Conservation (phyloP, 2,888 invertebrate genomes). For the Ophioninae sp. region DNA sequence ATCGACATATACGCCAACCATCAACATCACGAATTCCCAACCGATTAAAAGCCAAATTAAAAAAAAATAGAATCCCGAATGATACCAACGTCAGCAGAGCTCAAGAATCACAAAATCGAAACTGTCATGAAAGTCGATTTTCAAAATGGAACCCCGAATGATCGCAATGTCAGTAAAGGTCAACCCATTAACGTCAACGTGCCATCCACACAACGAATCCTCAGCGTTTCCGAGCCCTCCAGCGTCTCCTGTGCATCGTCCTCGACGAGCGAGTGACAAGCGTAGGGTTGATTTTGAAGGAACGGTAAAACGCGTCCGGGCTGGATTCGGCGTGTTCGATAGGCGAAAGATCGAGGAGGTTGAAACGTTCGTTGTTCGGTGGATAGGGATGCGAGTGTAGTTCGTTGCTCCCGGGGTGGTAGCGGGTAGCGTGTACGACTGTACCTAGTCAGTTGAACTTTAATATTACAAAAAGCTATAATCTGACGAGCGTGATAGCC, state of each 20-base stretch:
- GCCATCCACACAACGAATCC: background rate
- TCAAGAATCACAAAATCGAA: no score
- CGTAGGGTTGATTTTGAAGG: background rate
- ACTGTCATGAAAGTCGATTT: no score
- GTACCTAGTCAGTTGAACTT: constrained; percentile 68
- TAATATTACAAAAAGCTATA: constrained; percentile 78
- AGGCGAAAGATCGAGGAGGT: background rate
- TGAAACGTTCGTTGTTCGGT: constrained; percentile 24
- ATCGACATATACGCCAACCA: no score
- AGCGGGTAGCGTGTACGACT: constrained; percentile 53
- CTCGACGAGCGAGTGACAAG: background rate
- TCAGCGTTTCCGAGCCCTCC: background rate
- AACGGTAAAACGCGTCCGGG: background rate
- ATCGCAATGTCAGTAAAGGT: background rate
- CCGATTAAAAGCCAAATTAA: no score
- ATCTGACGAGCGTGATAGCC: constrained; percentile 76
- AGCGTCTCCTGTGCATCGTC: background rate
- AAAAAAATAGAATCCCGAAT: no score
- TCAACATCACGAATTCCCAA: no score
- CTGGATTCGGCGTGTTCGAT: background rate
- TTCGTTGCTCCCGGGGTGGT: constrained; percentile 38
- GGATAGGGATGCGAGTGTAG: constrained; percentile 26
- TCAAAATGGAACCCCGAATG: no score
- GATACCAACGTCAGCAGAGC: no score
- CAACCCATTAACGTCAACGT: background rate